These are phyloP conservation scores for Hylyphantes graminicola DNA, from an alignment of 1,140 invertebrate species.

Conservation along the genomic window DNA sequence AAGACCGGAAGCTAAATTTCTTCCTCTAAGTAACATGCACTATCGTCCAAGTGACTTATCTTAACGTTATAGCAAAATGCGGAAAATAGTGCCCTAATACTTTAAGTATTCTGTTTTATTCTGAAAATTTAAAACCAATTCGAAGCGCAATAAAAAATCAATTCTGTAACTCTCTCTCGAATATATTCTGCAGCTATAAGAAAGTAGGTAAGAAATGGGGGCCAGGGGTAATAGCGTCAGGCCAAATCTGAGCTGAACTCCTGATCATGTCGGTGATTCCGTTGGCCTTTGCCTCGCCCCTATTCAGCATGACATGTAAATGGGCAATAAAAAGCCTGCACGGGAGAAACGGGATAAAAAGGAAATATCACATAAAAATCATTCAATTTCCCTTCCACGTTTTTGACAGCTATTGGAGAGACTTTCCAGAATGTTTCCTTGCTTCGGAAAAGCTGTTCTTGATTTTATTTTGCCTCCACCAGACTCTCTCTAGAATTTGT, in stretches of 20 bases:
- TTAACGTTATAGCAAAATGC: no score
- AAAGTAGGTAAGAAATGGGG: slow-evolving; percentile 42
- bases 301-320: slow-evolving; percentile 58
- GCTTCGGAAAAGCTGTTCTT: slow-evolving; percentile 3
- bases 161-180: no score
- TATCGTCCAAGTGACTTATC: no score
- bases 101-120: no score
- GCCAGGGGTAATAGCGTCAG: slow-evolving; percentile 37
- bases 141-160: no score
- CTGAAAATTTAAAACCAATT: no score
- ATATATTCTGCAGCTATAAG: background rate
- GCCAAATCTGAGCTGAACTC: slow-evolving; percentile 15
- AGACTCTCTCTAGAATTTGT: slow-evolving; percentile 44
- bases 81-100: no score
- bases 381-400: slow-evolving; percentile 55
- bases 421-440: slow-evolving; percentile 44
- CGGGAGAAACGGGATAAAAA: slow-evolving; percentile 23
- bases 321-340: slow-evolving; percentile 54
- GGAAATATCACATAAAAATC: slow-evolving; percentile 58
- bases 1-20: no score
- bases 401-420: slow-evolving; percentile 57
- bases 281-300: slow-evolving; percentile 25
- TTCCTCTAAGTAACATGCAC: no score
- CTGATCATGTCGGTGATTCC: slow-evolving; percentile 43
- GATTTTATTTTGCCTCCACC: slow-evolving; percentile 14